A percentile compares a stretch with the other conserved stretches of the same genome.
phyloP scores from a whole-genome alignment of 2,113 vertebrate species.

The Zapus hudsonius region DNA sequence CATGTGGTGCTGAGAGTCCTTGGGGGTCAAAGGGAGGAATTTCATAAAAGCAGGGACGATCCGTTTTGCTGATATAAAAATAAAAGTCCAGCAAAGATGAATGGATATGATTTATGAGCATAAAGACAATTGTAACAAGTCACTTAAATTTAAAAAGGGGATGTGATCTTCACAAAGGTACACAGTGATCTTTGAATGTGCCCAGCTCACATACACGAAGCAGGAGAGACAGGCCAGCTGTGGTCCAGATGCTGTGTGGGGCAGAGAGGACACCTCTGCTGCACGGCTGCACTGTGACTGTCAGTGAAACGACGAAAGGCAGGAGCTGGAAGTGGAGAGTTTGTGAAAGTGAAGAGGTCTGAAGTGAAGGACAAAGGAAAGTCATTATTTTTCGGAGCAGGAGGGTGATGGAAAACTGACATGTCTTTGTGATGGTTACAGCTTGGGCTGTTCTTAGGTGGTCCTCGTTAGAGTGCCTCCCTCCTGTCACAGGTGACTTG shows the following conservation, averaged over 20 bases:
- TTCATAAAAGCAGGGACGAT: background rate
- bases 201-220: background rate
- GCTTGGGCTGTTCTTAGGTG: background rate
- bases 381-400: background rate
- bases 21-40: background rate
- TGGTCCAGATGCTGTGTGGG: too few species aligned
- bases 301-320: background rate
- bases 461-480: background rate
- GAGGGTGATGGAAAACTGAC: background rate
- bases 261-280: background rate
- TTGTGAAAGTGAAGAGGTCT: background rate
- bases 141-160: background rate
- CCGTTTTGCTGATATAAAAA: background rate
- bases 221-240: background rate
- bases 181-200: background rate
- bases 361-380: background rate
- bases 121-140: background rate
- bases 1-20: accelerated
- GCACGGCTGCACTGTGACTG: background rate
- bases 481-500: background rate
- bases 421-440: background rate
- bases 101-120: background rate
- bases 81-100: background rate
- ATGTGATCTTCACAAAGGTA: background rate
- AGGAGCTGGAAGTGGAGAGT: background rate